These are phyloP conservation scores for Chrysotoxum bicinctum DNA, from an alignment of 2,888 invertebrate species.

Conservation along the genomic window DNA sequence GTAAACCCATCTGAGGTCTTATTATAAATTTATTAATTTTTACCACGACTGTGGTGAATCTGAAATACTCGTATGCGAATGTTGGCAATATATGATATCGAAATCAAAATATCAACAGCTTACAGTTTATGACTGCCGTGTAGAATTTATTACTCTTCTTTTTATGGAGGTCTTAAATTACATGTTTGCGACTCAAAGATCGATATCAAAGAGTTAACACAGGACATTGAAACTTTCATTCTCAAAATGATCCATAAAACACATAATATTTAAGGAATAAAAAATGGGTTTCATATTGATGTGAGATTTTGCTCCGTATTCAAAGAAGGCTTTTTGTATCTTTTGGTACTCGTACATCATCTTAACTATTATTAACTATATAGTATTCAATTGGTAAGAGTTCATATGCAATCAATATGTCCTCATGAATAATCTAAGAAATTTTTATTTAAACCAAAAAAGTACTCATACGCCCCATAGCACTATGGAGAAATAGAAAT, in stretches of 20 bases:
- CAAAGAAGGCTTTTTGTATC: too few relatives aligned
- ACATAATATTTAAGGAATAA: neutral
- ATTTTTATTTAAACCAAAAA: too few relatives aligned
- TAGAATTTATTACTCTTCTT: conserved; percentile 52
- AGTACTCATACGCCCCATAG: too few relatives aligned
- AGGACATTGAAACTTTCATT: neutral
- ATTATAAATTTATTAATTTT: neutral
- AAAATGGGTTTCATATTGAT: neutral
- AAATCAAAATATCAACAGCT: conserved; percentile 40
- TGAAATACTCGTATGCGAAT: neutral
- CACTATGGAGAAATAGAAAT: too few relatives aligned
- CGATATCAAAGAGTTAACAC: conserved; percentile 38
- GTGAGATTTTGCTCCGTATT: neutral
- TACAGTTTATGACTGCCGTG: conserved; percentile 27
- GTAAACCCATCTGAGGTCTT: too few relatives aligned
- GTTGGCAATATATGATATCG: neutral
- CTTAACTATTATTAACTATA: too few relatives aligned
- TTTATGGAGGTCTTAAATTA: conserved; percentile 2
- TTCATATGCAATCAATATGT: too few relatives aligned
- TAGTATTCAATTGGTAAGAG: too few relatives aligned
- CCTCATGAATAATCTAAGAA: too few relatives aligned
- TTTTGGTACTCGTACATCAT: too few relatives aligned
- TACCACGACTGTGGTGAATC: neutral
- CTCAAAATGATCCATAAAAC: neutral
- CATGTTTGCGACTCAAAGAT: conserved; percentile 30